Evolutionary conservation across 2,888 invertebrate genomes (phyloP), one percentile per base, ranked within the genome.

Genomic region (Herminia tarsipennalis): DNA sequence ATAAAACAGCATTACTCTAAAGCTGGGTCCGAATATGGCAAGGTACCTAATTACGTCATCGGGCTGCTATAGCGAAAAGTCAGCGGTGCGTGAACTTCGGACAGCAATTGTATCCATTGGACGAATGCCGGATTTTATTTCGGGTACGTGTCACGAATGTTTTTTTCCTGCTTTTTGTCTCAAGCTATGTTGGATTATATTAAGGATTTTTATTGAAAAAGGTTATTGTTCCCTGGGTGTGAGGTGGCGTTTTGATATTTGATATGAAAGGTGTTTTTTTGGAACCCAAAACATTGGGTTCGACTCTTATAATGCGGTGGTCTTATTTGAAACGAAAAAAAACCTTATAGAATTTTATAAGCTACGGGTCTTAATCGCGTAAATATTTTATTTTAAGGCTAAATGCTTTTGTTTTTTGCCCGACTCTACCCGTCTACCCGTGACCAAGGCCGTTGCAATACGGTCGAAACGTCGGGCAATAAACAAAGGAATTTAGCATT

Each of bases 111-210:
- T 60, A 47, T 56, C 66, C 63, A 58, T 56, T 28, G 40, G 42
- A 60, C 65, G 67, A 68, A 56, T 59, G 47, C 55, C 50, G 56
- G 62, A 61, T 71, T 73, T 75, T 70, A 74, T 74, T 69, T 54
- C 53, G 9, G 37, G 40, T 56, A 69, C 73, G 73, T 73, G 76
- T 64, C 49, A 59, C 21, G 62, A 70, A 70, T 71, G 66, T 45
- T 30, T 56, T 53, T 50, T 56, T 39, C 39, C 32, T 48, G 22
- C 46, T 45, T 56, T 63, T 60, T 57, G 56, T 56, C 53, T 63
- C 41, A 52, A 40, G 35, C 41, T 49, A 51, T 49, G 44, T 56
- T 42, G 35, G 43, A 48, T 59, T 62, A 61, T 64, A 62, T 66
- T 56, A 61, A 63, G 61, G 59, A 53, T 55, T 65, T 67, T 63